Conservation (phyloP, 2,888 invertebrate genomes). For the Andricus quercusramuli region DNA sequence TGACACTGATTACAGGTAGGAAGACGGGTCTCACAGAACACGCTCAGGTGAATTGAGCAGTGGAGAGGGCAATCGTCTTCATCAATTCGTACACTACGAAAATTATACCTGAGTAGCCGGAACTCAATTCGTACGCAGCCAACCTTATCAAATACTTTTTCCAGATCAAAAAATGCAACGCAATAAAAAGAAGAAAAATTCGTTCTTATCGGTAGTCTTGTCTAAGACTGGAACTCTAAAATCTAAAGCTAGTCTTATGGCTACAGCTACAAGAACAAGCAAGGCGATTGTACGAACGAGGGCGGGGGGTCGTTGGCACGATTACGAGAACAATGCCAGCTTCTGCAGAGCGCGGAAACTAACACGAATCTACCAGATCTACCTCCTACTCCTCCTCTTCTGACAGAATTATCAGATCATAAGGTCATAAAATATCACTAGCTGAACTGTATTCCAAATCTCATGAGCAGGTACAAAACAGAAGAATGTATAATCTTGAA, state of each 20-base stretch:
- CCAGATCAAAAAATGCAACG: too few species aligned
- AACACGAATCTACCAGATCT: slow-evolving; percentile 36
- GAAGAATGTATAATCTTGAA: too few species aligned
- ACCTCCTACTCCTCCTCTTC: slow-evolving; percentile 13
- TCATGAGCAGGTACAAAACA: background rate
- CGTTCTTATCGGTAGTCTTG: background rate
- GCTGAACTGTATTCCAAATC: slow-evolving; percentile 10
- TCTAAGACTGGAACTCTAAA: background rate
- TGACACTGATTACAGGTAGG: too few species aligned
- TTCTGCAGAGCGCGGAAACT: slow-evolving; percentile 37
- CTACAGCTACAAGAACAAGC: slow-evolving; percentile 31
- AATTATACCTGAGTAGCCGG: too few species aligned
- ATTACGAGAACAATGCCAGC: slow-evolving; percentile 40
- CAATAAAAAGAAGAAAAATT: background rate
- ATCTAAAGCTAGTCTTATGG: slow-evolving; percentile 24
- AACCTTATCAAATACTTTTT: too few species aligned
- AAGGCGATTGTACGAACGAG: slow-evolving; percentile 28
- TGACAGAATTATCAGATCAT: slow-evolving; percentile 35
- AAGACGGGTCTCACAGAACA: too few species aligned
- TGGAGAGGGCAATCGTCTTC: too few species aligned
- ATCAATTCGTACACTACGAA: too few species aligned
- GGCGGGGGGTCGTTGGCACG: slow-evolving; percentile 41
- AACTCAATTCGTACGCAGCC: too few species aligned
- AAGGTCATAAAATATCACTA: slow-evolving; percentile 31
- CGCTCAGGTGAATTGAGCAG: too few species aligned